A percentile compares a stretch with the other conserved stretches of the same genome.
Evolutionary conservation across 2,888 invertebrate species (phyloP).

Genomic region (Pollenia angustigena): DNA sequence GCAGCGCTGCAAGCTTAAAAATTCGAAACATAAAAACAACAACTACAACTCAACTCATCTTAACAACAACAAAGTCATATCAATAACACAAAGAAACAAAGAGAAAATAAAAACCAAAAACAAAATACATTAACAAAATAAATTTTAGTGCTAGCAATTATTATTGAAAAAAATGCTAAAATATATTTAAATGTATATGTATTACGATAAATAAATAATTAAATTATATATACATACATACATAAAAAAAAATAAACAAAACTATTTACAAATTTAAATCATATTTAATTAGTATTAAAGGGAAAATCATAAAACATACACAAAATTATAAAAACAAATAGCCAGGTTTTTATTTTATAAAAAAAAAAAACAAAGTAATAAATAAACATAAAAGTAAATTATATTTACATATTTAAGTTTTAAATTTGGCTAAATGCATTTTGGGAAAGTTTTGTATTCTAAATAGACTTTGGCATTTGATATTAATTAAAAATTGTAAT

Average conservation of each 20-base stretch:
- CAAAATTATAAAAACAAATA: constrained; percentile 7
- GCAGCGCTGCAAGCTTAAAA: constrained; percentile 42
- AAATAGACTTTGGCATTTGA: no score
- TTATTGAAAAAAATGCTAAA: constrained; percentile 65
- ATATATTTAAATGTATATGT: constrained; percentile 56
- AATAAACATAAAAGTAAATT: no score
- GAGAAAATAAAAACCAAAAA: constrained; percentile 45
- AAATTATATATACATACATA: constrained; percentile 36
- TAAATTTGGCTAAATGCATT: no score
- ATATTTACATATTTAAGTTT: no score
- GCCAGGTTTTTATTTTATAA: constrained; percentile 1
- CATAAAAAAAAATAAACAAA: constrained; percentile 45
- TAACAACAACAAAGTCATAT: constrained; percentile 78
- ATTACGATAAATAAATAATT: constrained; percentile 52
- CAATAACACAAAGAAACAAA: constrained; percentile 76
- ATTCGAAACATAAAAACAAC: constrained; percentile 49
- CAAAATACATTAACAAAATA: constrained; percentile 35
- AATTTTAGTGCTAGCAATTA: constrained; percentile 55
- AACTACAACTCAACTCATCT: constrained; percentile 77
- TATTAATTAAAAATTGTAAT: no score
- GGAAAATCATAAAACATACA: constrained; percentile 40
- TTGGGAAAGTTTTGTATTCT: no score
- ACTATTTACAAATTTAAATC: constrained; percentile 69
- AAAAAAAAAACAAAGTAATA: not conserved
- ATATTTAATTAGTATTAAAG: constrained; percentile 36